Evolutionary conservation across 1,140 invertebrate genomes (phyloP), one percentile per base, ranked within the genome.

Genomic region (Himalopsyche phryganea): DNA sequence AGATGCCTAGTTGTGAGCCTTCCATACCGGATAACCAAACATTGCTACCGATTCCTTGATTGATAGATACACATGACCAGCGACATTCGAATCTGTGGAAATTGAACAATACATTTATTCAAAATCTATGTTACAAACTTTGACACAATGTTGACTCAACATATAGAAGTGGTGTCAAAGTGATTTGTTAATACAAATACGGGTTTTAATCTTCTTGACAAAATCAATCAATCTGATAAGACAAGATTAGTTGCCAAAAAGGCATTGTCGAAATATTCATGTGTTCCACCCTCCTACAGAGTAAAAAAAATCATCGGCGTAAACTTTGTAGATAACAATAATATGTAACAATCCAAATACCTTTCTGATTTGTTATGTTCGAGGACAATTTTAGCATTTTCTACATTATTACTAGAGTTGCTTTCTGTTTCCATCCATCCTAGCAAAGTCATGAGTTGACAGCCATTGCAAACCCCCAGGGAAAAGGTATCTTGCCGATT

Each of bases 401-500:
- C 57, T n/a, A 65, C 56, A 0, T 65, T 46, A 4, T 68, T 66
- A 19, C 54, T 2, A 0, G 35, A 28, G 2, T 41, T 57, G 1
- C 23, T 66, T 44, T 36, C 60, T 63, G n/a, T 69, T 71, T 46
- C 86, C 85, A 28, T 75, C 87, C 88, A 93, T 5, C 90, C 89
- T 17, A 94, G 78, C 5, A 96, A 72, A 19, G 87, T 90, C 90
- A 98, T 93, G 36, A 98, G 72, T 69, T 99, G 96, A 69, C 96
- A 98, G 1, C 96, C 96, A 76, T 99, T 99, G 69, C 96, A 98
- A 7, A 98, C 91, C 36, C 96, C 96, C 41, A 98, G 82, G 61
- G 94, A 96, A 70, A 98, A 98, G 0, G 92, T 96, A 69, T 97
- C 86, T 1, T 76, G 62, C 15, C 92, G 81, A 6, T 71, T 66